Evolutionary conservation across 2,888 invertebrate genomes (phyloP), one percentile per base, ranked within the genome.

Genomic region (Cetonia aurata): DNA sequence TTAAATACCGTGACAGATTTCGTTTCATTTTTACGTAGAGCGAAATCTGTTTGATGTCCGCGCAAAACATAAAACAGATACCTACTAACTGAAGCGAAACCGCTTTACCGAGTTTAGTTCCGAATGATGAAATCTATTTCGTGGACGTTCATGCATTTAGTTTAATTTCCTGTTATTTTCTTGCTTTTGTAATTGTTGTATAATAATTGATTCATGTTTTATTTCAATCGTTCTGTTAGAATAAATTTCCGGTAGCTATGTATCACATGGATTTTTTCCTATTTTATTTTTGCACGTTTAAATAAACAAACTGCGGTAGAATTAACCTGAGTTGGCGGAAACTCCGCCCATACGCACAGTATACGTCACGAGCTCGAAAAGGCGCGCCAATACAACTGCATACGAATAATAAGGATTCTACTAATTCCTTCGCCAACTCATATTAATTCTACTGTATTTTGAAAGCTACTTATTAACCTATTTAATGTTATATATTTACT

Each of bases 111-210:
- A 37, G 37, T 37, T 8, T 6, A 65, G 50, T 31, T 37, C 10
- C 10, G 37, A 41, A 33, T n/a, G 10, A 19, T 6, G 19, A 59
- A 50, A 12, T 17, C 48, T 48, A 33, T 48, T 62, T 15, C 33
- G 62, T 52, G 17, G 15, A 52, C 37, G 12, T 37, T 52, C 50
- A n/a, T n/a, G n/a, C n/a, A n/a, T n/a, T n/a, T n/a, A 50, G 50
- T 50, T 50, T 17, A 37, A 65, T 65, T 65, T 65, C 62, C 62
- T 65, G 62, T 33, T 52, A 9, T 13, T 41, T 15, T 50, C n/a
- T 33, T 10, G 19, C 37, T 50, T 37, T 10, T 37, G 15, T 33
- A 52, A 65, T 50, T 15, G 50, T 33, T 37, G 6, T 33, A 33
- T 33, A 6, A 10, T 3, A 8, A 6, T 37, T 6, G 37, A 37